These are phyloP conservation scores for Thamnaconus septentrionalis DNA, from an alignment of 2,113 vertebrate species.

Conservation along the genomic window DNA sequence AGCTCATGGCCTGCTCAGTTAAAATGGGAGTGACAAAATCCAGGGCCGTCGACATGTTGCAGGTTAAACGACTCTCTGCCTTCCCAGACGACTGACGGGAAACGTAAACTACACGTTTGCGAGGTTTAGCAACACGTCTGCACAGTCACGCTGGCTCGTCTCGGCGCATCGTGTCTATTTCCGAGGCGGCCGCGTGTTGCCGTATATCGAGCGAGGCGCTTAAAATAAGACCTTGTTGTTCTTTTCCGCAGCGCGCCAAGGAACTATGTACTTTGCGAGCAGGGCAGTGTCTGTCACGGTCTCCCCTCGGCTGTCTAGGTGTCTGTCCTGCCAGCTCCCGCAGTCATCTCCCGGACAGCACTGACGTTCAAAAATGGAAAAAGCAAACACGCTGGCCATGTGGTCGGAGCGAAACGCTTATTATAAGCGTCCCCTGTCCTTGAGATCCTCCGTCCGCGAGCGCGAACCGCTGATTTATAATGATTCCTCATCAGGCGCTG, in stretches of 20 bases:
- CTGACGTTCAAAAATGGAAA: slow-evolving; percentile 42
- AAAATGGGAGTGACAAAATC: slow-evolving; percentile 67
- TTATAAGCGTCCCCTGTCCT: slow-evolving; percentile 34
- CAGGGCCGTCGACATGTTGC: slow-evolving; percentile 41
- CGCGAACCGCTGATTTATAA: slow-evolving; percentile 20
- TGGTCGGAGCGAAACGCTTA: slow-evolving; percentile 16
- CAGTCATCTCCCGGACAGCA: slow-evolving; percentile 6
- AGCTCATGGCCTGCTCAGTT: slow-evolving; percentile 62
- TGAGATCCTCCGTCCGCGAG: slow-evolving; percentile 16
- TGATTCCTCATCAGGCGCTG: slow-evolving; percentile 17
- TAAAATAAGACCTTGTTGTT: background rate
- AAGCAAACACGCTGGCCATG: slow-evolving; percentile 50
- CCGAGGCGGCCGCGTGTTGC: background rate
- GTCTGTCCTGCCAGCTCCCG: slow-evolving; percentile 25
- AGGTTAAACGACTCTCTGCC: slow-evolving; percentile 30
- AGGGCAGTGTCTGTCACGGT: background rate
- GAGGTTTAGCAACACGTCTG: slow-evolving; percentile 21
- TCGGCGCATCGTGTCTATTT: background rate
- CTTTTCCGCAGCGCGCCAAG: background rate
- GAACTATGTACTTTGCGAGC: background rate
- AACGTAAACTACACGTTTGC: slow-evolving; percentile 26
- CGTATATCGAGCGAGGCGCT: background rate
- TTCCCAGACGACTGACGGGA: slow-evolving; percentile 39
- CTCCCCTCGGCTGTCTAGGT: slow-evolving; percentile 4
- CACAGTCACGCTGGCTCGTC: background rate